Percentiles rank a stretch among this genome's conserved stretches.
Evolutionary conservation across 2,113 vertebrate genomes (phyloP).

Genomic region (Grus americana): DNA sequence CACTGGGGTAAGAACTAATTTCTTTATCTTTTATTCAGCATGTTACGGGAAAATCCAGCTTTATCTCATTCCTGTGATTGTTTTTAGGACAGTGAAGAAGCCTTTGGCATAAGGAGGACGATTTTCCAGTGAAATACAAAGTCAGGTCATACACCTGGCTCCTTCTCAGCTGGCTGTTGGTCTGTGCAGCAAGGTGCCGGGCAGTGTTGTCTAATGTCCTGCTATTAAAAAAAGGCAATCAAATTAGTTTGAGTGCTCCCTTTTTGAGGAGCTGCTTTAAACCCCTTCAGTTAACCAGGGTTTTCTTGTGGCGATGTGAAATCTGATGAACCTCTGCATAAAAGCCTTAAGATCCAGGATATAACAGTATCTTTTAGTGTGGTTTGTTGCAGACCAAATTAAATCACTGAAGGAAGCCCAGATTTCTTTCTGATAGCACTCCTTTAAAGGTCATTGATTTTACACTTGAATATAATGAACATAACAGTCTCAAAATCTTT

Average conservation of each 20-base stretch:
- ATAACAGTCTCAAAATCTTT: background rate
- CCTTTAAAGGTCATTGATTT: background rate
- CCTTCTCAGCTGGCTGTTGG: background rate
- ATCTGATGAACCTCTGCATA: background rate
- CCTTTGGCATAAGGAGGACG: background rate
- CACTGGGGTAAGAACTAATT: background rate
- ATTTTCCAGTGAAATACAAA: background rate
- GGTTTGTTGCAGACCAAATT: background rate
- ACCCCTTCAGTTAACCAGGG: background rate
- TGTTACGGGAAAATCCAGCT: background rate
- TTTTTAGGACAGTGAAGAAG: background rate
- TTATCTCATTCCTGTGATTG: background rate
- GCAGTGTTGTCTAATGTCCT: background rate
- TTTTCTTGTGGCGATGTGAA: background rate
- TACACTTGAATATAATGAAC: background rate
- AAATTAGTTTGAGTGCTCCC: background rate
- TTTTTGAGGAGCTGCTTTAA: background rate
- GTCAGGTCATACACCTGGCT: background rate
- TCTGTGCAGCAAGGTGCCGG: background rate
- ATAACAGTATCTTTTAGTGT: background rate
- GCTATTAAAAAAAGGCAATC: background rate
- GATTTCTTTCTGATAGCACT: background rate
- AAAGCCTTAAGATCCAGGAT: background rate
- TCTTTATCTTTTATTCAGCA: background rate
- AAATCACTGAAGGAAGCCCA: background rate